Evolutionary conservation across 2,888 invertebrate species (phyloP), one percentile per base, ranked within the genome.

Genomic region (Vandiemenella viatica): DNA sequence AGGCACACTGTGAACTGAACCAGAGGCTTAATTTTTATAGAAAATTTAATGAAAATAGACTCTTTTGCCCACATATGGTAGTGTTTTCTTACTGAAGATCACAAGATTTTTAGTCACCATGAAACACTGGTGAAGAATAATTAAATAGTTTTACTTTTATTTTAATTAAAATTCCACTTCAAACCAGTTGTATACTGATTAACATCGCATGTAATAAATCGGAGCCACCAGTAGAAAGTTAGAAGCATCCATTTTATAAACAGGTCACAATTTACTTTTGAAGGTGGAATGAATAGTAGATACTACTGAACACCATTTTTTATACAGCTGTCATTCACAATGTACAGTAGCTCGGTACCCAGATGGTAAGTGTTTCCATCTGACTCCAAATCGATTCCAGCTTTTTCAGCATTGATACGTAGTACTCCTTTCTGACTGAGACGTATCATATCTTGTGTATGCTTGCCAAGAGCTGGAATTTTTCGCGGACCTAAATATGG

Each of bases 401-500:
- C 54, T n/a, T 50, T 52, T 32, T 50, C 47, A 4, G 53, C 42
- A 50, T 68, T 61, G 21, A 66, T 57, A 18, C 55, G 54, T 58
- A 77, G 74, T 44, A 66, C 62, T 26, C 67, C 63, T 55, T 68
- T 62, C 6, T 66, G 63, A 22, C 66, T 60, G 52, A 83, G 65
- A 40, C 65, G 56, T 1, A 71, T 63, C 65, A 82, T 83, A 51
- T 76, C 80, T 32, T 70, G 69, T 49, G 76, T 71, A 48, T 78
- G 76, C 56, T 84, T 73, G 26, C 79, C 75, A 50, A 77, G 73
- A 19, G 67, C 65, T 0, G 93, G 92, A 47, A 92, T 77, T 58
- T 71, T 76, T 41, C 90, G 73, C 5, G 86, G 82, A 0, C 90
- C 91, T 20, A 83, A 55, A 1, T 73, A 57, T 0, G 86, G 79